Evolutionary conservation across 2,113 vertebrate genomes (phyloP), one percentile per base, ranked within the genome.

Genomic region (Athene cunicularia): DNA sequence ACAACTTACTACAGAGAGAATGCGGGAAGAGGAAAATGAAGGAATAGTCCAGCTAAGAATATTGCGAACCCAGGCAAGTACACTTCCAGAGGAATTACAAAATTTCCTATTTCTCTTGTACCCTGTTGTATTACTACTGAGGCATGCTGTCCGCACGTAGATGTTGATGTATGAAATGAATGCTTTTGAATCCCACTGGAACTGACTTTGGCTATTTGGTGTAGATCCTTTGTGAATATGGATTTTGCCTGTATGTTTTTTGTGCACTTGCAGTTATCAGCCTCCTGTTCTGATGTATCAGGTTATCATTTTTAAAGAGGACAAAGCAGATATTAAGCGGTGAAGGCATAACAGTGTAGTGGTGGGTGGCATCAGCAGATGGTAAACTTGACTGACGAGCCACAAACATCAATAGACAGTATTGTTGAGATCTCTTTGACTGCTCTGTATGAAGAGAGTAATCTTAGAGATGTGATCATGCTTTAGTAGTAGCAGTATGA

Each of bases 1-100:
- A 80, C 99, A 99, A 95, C 99, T 99, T 90, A 99, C 99, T 55
- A 99, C 99, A 4, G 99, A 99, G 97, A 98, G 99, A 95, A 99
- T 99, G 99, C 98, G 99, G 92, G 99, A 99, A 97, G 99, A 99
- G 90, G 99, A 99, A 91, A 99, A 99, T 80, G 99, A 99, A 98
- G 99, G 99, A 96, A 99, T 99, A 90, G 99, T 99, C 87, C 99
- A 99, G 92, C 98, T 99, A 95, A 98, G 99, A 97, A 99, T 99
- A 99, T 98, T 99, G 93, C 98, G 99, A 97, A 99, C 99, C 59
- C 99, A 99, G 99, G 99, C 99, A 91, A 97, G 98, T 98, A 66
- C 81, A 60, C 76, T 56, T 23, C 43, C 4, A 4, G 47, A 37
- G 35, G 62, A 82, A 24, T 37, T 37, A 7, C 50, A 33, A 52